These are phyloP conservation scores for Drosophila nebulosa DNA, from an alignment of 1,140 invertebrate species.

Conservation along the genomic window DNA sequence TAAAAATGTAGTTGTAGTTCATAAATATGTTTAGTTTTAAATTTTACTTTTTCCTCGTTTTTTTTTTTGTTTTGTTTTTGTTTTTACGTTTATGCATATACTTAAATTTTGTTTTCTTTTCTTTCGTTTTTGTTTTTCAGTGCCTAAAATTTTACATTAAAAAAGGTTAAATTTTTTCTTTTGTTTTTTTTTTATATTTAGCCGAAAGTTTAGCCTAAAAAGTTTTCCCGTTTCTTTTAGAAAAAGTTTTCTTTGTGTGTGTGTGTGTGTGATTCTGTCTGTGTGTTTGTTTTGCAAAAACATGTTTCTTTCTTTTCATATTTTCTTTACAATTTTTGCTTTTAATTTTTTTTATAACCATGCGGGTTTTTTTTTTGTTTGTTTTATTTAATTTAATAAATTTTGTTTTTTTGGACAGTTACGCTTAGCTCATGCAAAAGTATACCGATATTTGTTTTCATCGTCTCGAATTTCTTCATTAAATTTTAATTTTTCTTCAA, in stretches of 20 bases:
- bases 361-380: conserved; percentile 34
- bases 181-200: conserved; percentile 45
- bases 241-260: conserved; percentile 33
- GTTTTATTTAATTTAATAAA: conserved; percentile 37
- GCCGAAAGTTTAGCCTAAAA: conserved; percentile 76
- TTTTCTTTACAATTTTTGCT: conserved; percentile 24
- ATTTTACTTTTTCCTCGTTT: conserved; percentile 21
- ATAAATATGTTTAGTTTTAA: conserved; percentile 40
- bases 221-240: conserved; percentile 54
- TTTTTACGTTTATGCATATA: conserved; percentile 47
- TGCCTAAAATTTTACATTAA: conserved; percentile 1
- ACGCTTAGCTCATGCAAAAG: conserved; percentile 62
- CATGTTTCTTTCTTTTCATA: conserved; percentile 29
- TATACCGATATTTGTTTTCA: conserved; percentile 51
- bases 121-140: neutral
- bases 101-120: neutral
- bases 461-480: neutral
- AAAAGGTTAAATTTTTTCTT: conserved; percentile 30
- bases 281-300: too few species aligned
- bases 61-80: conserved; percentile 23
- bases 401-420: conserved; percentile 45
- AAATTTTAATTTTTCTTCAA: conserved; percentile 45
- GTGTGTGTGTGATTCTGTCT: conserved; percentile 8
- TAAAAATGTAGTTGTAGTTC: conserved; percentile 54
- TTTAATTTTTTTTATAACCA: conserved; percentile 67